A percentile compares a stretch with the other conserved stretches of the same genome.
These are phyloP conservation scores for Channa maculata DNA, from an alignment of 2,113 vertebrate species.

Conservation along the genomic window DNA sequence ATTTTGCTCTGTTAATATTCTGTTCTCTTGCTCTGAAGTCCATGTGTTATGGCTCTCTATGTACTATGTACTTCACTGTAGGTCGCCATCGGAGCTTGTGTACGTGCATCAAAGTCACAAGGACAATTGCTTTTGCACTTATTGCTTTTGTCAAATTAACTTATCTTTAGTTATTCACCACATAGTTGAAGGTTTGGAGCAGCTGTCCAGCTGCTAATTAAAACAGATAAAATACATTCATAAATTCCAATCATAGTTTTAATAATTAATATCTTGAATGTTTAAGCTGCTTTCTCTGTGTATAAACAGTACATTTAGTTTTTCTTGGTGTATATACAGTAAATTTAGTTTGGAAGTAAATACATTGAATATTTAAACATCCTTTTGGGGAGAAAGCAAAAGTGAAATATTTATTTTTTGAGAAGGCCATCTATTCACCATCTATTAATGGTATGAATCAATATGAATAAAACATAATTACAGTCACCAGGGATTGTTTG, in stretches of 20 bases:
- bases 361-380: background rate
- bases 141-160: constrained; percentile 35
- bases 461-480: constrained; percentile 2
- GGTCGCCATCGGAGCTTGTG: constrained; percentile 2
- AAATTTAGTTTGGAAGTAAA: background rate
- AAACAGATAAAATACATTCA: constrained; percentile 19
- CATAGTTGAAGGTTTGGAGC: constrained; percentile 18
- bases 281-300: background rate
- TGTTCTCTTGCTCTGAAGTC: constrained; percentile 11
- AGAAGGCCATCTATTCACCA: too few relatives aligned
- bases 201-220: constrained; percentile 1
- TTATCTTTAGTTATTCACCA: background rate
- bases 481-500: constrained; percentile 7
- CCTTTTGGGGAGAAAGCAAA: background rate
- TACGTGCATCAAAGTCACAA: constrained; percentile 33
- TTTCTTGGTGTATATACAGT: background rate
- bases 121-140: constrained; percentile 28
- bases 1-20: background rate
- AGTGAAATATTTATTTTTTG: background rate
- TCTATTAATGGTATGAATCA: constrained; percentile 4
- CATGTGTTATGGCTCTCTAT: background rate
- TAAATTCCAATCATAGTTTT: background rate
- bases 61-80: constrained; percentile 8
- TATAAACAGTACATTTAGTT: background rate
- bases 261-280: constrained; percentile 1